These are phyloP conservation scores for Drosophila bocqueti DNA, from an alignment of 1,140 invertebrate species.

Conservation along the genomic window DNA sequence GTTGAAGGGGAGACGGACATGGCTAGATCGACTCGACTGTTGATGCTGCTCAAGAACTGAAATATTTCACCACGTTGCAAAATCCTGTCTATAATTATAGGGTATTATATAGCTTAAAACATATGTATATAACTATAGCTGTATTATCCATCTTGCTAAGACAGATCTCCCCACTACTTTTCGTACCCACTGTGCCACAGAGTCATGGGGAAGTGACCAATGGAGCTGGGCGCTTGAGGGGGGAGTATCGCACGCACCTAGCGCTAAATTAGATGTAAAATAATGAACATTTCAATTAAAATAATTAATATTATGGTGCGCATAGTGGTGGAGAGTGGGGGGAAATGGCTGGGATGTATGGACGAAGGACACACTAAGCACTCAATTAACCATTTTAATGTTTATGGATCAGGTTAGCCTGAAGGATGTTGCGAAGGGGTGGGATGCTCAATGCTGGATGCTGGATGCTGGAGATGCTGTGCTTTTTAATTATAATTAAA, in stretches of 20 bases:
- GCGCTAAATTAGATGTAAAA: conserved; percentile 82
- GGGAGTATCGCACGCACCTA: conserved; percentile 51
- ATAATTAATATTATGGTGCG: conserved; percentile 82
- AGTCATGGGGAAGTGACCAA: conserved; percentile 19
- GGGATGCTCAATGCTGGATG: neutral
- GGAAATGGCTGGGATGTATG: conserved; percentile 6
- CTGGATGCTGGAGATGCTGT: conserved; percentile 46
- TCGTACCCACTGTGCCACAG: conserved; percentile 10
- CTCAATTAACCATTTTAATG: conserved; percentile 85
- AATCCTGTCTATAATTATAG: neutral
- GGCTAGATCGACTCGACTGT: neutral
- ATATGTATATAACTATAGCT: neutral
- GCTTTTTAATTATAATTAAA: conserved; percentile 85
- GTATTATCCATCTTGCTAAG: neutral
- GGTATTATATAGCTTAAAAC: neutral
- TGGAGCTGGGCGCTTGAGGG: conserved; percentile 5
- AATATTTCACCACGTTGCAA: neutral
- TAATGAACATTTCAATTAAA: conserved; percentile 85
- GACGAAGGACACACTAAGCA: conserved; percentile 73
- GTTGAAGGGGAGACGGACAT: neutral
- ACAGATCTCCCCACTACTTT: neutral
- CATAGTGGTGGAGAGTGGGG: conserved; percentile 5
- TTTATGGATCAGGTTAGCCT: conserved; percentile 66
- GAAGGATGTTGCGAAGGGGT: conserved; percentile 35
- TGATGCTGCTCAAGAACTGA: neutral